Base-by-base conservation (phyloP, 2,113 vertebrate species). In the Chionodraco myersi region DNA sequence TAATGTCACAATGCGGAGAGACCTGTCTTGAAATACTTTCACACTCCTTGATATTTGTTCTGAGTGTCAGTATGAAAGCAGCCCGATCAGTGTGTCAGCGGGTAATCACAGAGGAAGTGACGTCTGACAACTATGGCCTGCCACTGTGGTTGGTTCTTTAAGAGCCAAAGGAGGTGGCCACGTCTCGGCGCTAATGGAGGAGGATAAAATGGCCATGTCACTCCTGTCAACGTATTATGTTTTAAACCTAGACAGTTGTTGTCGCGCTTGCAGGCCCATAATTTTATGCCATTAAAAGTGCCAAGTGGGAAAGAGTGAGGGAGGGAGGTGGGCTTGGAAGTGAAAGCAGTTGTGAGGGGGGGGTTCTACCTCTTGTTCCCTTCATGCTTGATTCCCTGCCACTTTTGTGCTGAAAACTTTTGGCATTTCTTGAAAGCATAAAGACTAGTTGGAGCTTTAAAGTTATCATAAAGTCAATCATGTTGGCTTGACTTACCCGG, bases 401-500 rank as follows among this genome's bases (percentile, higher is more conserved):
- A 96, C 95, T 95, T 94, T 94, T 94, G 86, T 86, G 89, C 90
- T 88, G 88, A 84, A 94, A 94, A 95, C 94, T 94, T 95, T 94
- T 94, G 93, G 94, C 96, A 96, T 95, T 95, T 95, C 94, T 96
- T 97, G 96, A 97, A 96, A 96, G 95, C 96, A 94, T 97, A 97
- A 97, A 96, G 95, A 96, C 96, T 95, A 95, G 96, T 97, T 97
- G 95, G 94, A 93, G 94, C 93, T 95, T 94, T 94, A 93, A 96
- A 96, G 96, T 94, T 94, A 96, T 97, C 96, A 96, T 96, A 96
- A 97, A 98, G 95, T 97, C 96, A 97, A 97, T 99, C 97, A 98
- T 95, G 96, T 96, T 90, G 95, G 94, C 96, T 97, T 92, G 96
- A 99, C 97, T 97, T 97, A 97, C 96, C 92, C 88, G 13, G 95